Base-by-base conservation (phyloP, 2,797 vertebrate species). In the Anas bernieri region DNA sequence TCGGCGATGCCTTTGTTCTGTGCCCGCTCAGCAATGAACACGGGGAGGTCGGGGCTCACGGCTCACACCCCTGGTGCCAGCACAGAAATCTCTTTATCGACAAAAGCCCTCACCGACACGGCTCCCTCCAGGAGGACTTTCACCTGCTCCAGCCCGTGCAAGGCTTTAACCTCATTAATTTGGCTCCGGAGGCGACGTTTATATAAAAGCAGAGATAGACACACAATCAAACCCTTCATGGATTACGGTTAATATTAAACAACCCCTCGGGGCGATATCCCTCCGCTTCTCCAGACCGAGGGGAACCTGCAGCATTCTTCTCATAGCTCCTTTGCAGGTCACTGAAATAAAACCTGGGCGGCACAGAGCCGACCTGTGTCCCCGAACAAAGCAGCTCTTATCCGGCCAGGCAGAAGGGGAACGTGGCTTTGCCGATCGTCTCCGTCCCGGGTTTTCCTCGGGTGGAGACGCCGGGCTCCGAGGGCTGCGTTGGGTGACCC, bases 311-410 rank as follows among this genome's bases (percentile, higher is more conserved):
- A 69, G 23, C 95, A 92, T 96, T 96, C 88, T 92, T 96, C 91
- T 89, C 94, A 92, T 89, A 80, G 72, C 58, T 93, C 23, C 54
- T 35, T 18, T 72, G 68, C 92, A 91, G 84, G 91, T 77, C 78
- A 56, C 50, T 75, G 91, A 92, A 97, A 95, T 58, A n/a, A 87
- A 89, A 94, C n/a, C 85, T 52, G 77, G 43, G 56, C 2, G 0
- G 41, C 64, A 11, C 73, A 56, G 43, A 56, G 66, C 80, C 56
- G 66, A 75, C 43, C 63, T 59, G 62, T 18, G 23, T 41, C 74
- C 52, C 73, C 11, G 64, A 94, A 97, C 95, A 97, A 97, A 95
- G 91, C 72, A 50, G 30, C 75, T 68, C 33, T 95, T 95, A 92
- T 95, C 87, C 78, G 16, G n/a, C 2, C 1, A 68, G 41, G 78